Conservation (phyloP, 2,797 vertebrate species). For the Mus caroli region DNA sequence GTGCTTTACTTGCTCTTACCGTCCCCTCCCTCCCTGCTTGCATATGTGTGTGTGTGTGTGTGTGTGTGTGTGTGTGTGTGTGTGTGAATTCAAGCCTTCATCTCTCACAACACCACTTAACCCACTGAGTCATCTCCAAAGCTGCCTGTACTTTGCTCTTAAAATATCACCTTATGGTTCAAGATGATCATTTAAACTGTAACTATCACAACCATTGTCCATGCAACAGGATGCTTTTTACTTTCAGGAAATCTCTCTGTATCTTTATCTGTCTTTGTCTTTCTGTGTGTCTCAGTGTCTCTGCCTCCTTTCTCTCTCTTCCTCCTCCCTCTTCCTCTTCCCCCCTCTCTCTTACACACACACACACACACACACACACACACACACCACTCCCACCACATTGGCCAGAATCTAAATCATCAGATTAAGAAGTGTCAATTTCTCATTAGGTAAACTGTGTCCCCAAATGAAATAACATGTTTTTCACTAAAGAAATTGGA, state of each 20-base stretch:
- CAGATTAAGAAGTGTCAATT: background rate
- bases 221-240: background rate
- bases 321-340: no score
- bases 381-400: background rate
- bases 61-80: background rate
- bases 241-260: background rate
- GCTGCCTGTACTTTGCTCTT: background rate
- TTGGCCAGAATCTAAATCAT: background rate
- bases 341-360: background rate
- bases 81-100: background rate
- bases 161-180: background rate
- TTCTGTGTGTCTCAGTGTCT: background rate
- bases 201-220: background rate
- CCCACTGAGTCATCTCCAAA: background rate
- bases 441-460: background rate
- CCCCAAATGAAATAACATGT: background rate
- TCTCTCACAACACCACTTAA: background rate
- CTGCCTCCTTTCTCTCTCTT: background rate
- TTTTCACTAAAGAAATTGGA: background rate
- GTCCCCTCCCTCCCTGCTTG: background rate
- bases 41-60: background rate
- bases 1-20: background rate
- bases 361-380: background rate
- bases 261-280: background rate
- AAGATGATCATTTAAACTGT: background rate